phyloP scores from a whole-genome alignment of 2,113 vertebrate genomes.

The Vimba vimba region DNA sequence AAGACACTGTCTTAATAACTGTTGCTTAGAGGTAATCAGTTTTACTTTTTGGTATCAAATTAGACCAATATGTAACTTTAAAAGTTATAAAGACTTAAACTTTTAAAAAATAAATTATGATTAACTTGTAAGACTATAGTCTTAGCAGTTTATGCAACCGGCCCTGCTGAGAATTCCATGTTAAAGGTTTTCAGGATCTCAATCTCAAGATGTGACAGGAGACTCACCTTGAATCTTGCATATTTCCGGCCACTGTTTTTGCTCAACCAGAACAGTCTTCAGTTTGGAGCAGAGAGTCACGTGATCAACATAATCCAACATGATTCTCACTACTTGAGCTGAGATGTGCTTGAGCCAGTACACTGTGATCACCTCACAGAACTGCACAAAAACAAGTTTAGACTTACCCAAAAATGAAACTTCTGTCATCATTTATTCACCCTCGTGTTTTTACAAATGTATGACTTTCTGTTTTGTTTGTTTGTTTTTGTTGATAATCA shows the following conservation, averaged over 20 bases:
- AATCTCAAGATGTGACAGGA: background rate
- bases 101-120: no score
- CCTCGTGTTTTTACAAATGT: background rate
- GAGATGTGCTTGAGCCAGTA: conserved; percentile 89
- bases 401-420: background rate
- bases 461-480: background rate
- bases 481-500: no score
- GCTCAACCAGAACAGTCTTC: conserved; percentile 81
- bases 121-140: no score
- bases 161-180: background rate
- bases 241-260: conserved; percentile 91
- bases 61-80: no score
- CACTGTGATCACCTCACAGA: conserved; percentile 95
- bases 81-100: no score
- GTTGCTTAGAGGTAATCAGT: no score
- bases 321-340: conserved; percentile 88
- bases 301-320: conserved; percentile 91
- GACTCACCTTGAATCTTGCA: conserved; percentile 84
- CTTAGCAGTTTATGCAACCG: no score
- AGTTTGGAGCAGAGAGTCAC: conserved; percentile 90
- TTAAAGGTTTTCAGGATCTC: background rate
- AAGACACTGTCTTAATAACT: no score
- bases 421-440: background rate
- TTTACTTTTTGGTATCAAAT: no score
- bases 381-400: conserved; percentile 72